phyloP scores from a whole-genome alignment of 2,797 vertebrate species.

The Danionella dracula region DNA sequence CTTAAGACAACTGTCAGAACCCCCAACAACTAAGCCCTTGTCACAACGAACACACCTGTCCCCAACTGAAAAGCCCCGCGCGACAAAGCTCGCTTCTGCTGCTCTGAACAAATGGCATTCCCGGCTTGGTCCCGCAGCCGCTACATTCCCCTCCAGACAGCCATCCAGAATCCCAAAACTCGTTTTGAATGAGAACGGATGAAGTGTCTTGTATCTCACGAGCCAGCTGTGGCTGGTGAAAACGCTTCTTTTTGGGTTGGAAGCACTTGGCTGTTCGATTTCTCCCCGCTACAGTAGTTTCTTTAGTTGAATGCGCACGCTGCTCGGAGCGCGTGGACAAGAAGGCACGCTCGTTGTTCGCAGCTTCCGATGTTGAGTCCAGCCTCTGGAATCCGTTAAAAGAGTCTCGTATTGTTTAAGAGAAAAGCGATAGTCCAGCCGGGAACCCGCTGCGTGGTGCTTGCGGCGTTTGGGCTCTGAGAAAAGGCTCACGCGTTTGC shows the following conservation, averaged over 20 bases:
- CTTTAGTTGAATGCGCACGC: slow-evolving; percentile 56
- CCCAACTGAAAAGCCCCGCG: slow-evolving; percentile 57
- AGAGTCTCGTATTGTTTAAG: slow-evolving; percentile 56
- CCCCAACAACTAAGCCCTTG: slow-evolving; percentile 38
- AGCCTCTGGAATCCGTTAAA: slow-evolving; percentile 37
- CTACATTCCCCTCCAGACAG: slow-evolving; percentile 52
- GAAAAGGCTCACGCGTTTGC: slow-evolving; percentile 52
- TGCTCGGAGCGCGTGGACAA: slow-evolving; percentile 43
- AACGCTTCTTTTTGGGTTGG: slow-evolving; percentile 56
- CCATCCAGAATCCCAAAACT: slow-evolving; percentile 54
- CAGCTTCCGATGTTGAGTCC: slow-evolving; percentile 38
- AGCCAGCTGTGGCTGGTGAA: slow-evolving; percentile 53
- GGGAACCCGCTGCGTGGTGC: slow-evolving; percentile 27
- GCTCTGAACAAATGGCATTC: slow-evolving; percentile 72
- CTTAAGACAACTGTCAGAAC: slow-evolving; percentile 69
- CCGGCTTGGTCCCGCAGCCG: slow-evolving; percentile 51
- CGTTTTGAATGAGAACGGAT: slow-evolving; percentile 46
- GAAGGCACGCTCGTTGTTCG: slow-evolving; percentile 42
- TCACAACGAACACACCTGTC: slow-evolving; percentile 65
- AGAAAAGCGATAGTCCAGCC: slow-evolving; percentile 37
- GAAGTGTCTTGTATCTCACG: slow-evolving; percentile 40
- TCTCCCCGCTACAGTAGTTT: slow-evolving; percentile 57
- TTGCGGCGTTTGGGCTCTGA: slow-evolving; percentile 39
- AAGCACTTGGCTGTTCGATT: slow-evolving; percentile 56
- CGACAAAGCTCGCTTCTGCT: slow-evolving; percentile 70